A percentile compares a stretch with the other conserved stretches of the same genome.
phyloP scores from a whole-genome alignment of 2,888 invertebrate species.

The Perdita meconis region DNA sequence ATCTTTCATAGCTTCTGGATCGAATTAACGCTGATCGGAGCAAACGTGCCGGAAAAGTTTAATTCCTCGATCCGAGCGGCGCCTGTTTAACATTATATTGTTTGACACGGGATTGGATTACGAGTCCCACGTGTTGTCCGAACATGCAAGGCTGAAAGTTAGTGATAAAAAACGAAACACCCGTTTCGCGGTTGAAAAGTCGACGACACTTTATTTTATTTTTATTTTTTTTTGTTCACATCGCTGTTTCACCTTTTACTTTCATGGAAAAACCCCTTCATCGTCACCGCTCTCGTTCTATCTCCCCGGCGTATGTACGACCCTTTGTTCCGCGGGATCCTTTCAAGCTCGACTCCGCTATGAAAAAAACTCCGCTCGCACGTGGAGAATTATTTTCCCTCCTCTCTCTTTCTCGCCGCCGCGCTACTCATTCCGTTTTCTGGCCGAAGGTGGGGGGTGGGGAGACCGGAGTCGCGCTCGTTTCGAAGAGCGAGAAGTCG shows the following conservation, averaged over 20 bases:
- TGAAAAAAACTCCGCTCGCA: slow-evolving; percentile 5
- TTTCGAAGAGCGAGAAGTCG: slow-evolving; percentile 1
- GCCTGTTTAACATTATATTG: slow-evolving; percentile 6
- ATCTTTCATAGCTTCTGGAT: slow-evolving; percentile 7
- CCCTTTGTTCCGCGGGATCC: slow-evolving; percentile 21
- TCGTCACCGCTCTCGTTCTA: too few relatives aligned
- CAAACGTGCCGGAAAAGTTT: slow-evolving; percentile 9
- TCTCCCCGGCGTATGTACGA: neutral
- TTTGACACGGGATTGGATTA: slow-evolving; percentile 18
- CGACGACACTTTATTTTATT: neutral
- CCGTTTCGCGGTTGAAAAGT: slow-evolving; percentile 33
- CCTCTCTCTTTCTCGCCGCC: too few relatives aligned
- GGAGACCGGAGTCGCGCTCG: neutral
- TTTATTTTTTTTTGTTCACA: too few relatives aligned
- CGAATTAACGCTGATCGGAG: slow-evolving; percentile 20
- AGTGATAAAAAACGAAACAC: slow-evolving; percentile 29
- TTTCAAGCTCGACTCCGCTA: slow-evolving; percentile 20
- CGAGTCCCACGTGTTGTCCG: neutral
- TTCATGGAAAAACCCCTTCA: slow-evolving; percentile 13
- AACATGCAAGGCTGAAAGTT: slow-evolving; percentile 22
- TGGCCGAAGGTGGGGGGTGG: neutral
- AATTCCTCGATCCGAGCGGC: neutral
- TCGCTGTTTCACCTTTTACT: slow-evolving; percentile 38
- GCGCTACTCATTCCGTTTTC: neutral
- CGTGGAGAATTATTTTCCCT: neutral